Base-by-base conservation (phyloP, 2,888 invertebrate species). In the Pardosa pseudoannulata region DNA sequence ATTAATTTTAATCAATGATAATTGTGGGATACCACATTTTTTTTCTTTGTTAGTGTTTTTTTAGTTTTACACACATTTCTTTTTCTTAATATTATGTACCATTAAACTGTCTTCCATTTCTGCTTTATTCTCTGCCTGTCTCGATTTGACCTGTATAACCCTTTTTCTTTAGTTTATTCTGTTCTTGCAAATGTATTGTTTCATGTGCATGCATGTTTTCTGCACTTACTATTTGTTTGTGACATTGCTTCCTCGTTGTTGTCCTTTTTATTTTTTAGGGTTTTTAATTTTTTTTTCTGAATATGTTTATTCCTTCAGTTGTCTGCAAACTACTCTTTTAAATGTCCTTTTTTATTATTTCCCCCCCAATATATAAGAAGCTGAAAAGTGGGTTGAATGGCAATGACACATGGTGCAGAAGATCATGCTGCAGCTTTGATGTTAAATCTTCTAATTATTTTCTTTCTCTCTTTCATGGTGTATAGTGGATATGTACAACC, bases 391-490 rank as follows among this genome's bases (percentile, higher is more conserved):
- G 50, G 13, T 56, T 31, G 28, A 71, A 73, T 39, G 74, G 83
- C 83, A 85, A 85, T 85, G 83, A 46, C 75, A 64, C 75, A 70
- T 80, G 68, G 78, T 85, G 83, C 83, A 85, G 83, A 85, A 85
- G 72, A 85, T 71, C 76, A 79, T 85, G 83, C 83, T 72, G 71
- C 67, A 27, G 27, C 75, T 56, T 73, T 78, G 41, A 56, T 73
- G 46, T 32, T 50, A 56, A 56, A 67, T 7, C 23, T 3, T 83
- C 76, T 76, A 83, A 76, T 76, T 71, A 27, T 83, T 68, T 74
- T 81, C n/a, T 71, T 75, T 50, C 64, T 67, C 36, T 70, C 28
- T 82, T 70, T 56, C 56, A 62, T 72, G 46, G 13, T 76, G 62
- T 74, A 65, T 75, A 86, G 85, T 79, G 85, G 85, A 86, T 70